Evolutionary conservation across 2,888 invertebrate species (phyloP), one percentile per base, ranked within the genome.

Genomic region (Melikaiella ostensackeni): DNA sequence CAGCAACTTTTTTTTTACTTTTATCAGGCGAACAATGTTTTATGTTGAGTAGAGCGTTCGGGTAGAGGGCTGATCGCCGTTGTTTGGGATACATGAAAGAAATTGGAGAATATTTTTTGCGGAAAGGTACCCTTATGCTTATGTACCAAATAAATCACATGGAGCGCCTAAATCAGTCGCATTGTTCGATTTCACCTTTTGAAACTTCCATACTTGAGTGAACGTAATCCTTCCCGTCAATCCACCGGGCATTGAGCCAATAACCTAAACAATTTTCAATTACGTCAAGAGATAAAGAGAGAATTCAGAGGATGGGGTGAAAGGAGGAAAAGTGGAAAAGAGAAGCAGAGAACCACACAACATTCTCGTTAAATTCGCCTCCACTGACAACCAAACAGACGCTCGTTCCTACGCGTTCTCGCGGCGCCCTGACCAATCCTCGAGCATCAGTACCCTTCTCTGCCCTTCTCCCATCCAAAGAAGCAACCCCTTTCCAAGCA

Each of bases 231-330:
- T 50, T 70, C 33, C 66, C 70, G 70, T 70, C 70, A 70, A 70
- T 70, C 70, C 50, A 55, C 24, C 33, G 50, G 50, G 70, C 70
- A 70, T 70, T 70, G 70, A 70, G 70, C 70, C 70, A 70, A 70
- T 70, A 70, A 70, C 70, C 70, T 70, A 70, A 70, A 70, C 70
- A 70, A 70, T 70, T 70, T 70, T 70, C 70, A 70, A 70, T 70
- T 70, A 70, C 70, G 70, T 70, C 70, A 50, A 70, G 70, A 73
- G 77, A 75, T 63, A 77, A 77, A 76, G 73, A 75, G 75, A 74
- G 78, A n/a, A 64, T 42, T 30, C 57, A 46, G 63, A 8, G 62
- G 27, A 35, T 64, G 24, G 64, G 57, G 38, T 74, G 33, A 42
- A 59, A 50, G 24, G n/a, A 75, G 16, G 42, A 42, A 42, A 42